Evolutionary conservation across 37 sponge, comb jelly and placozoan species (phyloP).

Genomic region (Hexactinellida sp.): DNA sequence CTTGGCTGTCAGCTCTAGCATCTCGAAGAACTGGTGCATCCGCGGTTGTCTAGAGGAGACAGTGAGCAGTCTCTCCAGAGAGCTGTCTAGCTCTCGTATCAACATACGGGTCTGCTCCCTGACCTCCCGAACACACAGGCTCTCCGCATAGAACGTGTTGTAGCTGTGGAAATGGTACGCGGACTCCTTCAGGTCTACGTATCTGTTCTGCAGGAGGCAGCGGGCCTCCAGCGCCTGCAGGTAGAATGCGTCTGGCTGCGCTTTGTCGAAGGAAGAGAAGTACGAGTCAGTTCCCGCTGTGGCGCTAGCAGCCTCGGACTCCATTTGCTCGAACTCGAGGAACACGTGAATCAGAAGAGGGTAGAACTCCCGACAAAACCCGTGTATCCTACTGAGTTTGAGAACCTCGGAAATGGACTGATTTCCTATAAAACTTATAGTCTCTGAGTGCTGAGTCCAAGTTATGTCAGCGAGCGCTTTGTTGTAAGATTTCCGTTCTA

Average conservation of each 20-base stretch:
- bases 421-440: neutral
- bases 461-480: neutral
- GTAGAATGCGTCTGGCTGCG: slow-evolving; percentile 18
- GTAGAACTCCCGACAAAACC: neutral
- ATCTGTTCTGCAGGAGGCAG: slow-evolving; percentile 31
- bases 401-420: neutral
- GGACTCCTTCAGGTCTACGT: slow-evolving; percentile 23
- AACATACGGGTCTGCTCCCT: neutral
- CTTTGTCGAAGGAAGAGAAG: neutral
- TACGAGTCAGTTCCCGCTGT: neutral
- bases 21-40: slow-evolving; percentile 21
- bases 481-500: neutral
- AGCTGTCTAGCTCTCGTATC: neutral
- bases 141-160: neutral
- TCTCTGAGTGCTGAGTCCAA: neutral
- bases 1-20: slow-evolving; percentile 31
- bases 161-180: neutral
- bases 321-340: neutral
- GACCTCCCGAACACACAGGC: neutral
- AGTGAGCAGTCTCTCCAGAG: slow-evolving; percentile 6
- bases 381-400: neutral
- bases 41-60: neutral
- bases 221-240: slow-evolving; percentile 35
- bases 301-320: neutral
- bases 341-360: neutral